Evolutionary conservation across 1,140 invertebrate genomes (phyloP).

Genomic region (Branchinecta lindahli): DNA sequence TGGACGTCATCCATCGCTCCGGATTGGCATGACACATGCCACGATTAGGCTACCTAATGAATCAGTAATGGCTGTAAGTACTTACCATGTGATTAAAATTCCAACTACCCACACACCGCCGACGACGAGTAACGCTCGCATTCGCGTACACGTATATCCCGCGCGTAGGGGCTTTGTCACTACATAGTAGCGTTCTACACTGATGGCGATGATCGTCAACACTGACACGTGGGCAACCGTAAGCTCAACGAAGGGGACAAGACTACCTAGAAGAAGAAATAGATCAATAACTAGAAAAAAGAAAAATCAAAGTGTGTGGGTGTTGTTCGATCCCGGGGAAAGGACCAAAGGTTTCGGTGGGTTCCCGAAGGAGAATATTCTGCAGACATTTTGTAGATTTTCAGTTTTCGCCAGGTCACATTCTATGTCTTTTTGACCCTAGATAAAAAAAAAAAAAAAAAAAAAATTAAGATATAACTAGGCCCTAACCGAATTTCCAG

Average conservation of each 20-base stretch:
- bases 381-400: no score
- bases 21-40: no score
- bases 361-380: no score
- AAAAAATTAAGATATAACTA: no score
- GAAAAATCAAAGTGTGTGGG: slow-evolving; percentile 2
- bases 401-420: no score
- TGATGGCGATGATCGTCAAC: slow-evolving; percentile 79
- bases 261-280: slow-evolving; percentile 47
- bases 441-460: no score
- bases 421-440: no score
- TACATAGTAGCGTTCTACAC: slow-evolving; percentile 85
- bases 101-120: slow-evolving; percentile 66
- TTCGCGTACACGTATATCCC: slow-evolving; percentile 76
- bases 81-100: slow-evolving; percentile 63
- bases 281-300: slow-evolving; percentile 19
- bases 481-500: no score
- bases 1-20: no score
- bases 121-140: slow-evolving; percentile 64
- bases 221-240: slow-evolving; percentile 84
- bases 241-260: slow-evolving; percentile 79
- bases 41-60: no score
- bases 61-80: neutral
- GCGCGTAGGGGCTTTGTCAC: slow-evolving; percentile 81
- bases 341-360: no score
- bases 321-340: no score